Base-by-base conservation (phyloP, 2,113 vertebrate genomes). In the Ailuropoda melanoleuca region DNA sequence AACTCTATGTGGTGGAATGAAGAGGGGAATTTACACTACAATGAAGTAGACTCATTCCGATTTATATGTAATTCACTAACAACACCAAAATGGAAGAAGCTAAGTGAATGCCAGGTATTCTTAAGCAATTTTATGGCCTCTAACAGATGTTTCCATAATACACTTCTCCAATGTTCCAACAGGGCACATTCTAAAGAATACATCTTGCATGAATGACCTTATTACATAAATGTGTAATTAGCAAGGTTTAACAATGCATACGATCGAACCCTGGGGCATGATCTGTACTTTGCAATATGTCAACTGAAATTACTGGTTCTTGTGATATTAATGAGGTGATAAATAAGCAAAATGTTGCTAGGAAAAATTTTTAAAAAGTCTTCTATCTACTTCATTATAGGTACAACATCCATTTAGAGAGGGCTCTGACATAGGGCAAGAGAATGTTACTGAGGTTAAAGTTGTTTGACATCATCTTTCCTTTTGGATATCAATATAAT, bases 141-240 rank as follows among this genome's bases (percentile, higher is more conserved):
- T 80, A 91, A 91, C 86, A 94, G 39, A 92, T 96, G 70, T 92
- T 93, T 66, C 50, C 37, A 56, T 26, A 64, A 80, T 1, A 91
- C 15, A 72, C 23, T 87, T 55, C 64, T 58, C 74, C 31, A 26
- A 72, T 55, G 31, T 83, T 92, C 15, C 15, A 53, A 55, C 1
- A 86, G 31, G 39, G 50, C 39, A 81, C n/a, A 31, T 58, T 70
- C 34, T 92, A 39, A 89, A 94, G 58, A 96, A 75, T 17, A 72
- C 12, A 74, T 66, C 21, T 95, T 96, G 83, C 10, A 60, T 88
- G 84, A 96, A 92, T 77, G 88, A 95, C 92, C 75, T 90, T 90
- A 90, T 93, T 95, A 86, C 46, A 64, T 80, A 91, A 96, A 91
- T 17, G 29, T 93, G 55, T 96, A 81, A 92, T 96, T 97, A 97